These are phyloP conservation scores for Catalaphyllia jardinei DNA, from an alignment of 64 coral and sea anemone genomes.

Conservation along the genomic window DNA sequence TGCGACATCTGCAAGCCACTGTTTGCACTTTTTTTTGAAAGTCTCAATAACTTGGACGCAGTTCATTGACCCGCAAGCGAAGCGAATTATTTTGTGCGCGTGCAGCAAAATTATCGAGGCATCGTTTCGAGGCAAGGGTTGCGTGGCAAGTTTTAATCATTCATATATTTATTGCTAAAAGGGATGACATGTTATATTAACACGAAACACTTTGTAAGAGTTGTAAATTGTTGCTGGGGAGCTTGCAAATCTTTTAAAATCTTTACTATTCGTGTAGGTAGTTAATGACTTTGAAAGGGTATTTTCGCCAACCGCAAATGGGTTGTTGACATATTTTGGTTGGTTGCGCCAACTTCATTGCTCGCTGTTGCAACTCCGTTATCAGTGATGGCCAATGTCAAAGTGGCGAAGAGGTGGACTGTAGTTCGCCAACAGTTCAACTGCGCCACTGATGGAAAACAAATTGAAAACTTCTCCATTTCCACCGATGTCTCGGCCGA, in stretches of 20 bases:
- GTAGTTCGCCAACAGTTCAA: conserved; percentile 47
- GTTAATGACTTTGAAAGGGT: not conserved
- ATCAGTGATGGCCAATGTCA: conserved; percentile 8
- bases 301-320: not conserved
- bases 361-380: not conserved
- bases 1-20: not conserved
- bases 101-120: not conserved
- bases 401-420: conserved; percentile 28
- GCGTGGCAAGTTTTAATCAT: not conserved
- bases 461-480: conserved; percentile 14
- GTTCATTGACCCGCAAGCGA: not conserved
- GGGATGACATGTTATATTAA: not conserved
- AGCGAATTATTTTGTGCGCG: not conserved
- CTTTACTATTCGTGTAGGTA: not conserved
- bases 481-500: conserved; percentile 56
- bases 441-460: not conserved
- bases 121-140: not conserved
- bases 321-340: not conserved
- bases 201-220: not conserved
- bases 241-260: not conserved
- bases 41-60: too few species aligned
- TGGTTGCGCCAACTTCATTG: not conserved
- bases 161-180: not conserved
- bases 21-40: not conserved
- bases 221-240: not conserved